Evolutionary conservation across 2,113 vertebrate genomes (phyloP), one percentile per base, ranked within the genome.

Genomic region (Notarius quadriscutis): DNA sequence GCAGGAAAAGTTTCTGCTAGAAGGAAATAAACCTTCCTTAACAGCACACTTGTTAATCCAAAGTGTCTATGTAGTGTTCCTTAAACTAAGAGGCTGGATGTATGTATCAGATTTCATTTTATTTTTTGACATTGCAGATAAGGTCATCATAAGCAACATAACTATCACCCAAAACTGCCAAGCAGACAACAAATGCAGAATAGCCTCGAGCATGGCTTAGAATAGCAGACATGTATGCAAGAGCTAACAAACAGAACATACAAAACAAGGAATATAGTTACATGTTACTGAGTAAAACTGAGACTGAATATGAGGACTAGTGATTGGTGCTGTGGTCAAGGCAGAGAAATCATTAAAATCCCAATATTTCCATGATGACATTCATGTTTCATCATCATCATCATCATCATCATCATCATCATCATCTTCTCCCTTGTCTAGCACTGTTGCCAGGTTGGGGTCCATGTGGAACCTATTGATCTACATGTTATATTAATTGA

Each of bases 1-100:
- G 8, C 22, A 20, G 41, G 34, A 82, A 81, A 81, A 87, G 53
- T 74, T 71, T 86, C 75, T 58, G 10, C 75, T 55, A 80, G 15
- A 58, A 41, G 15, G n/a, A 78, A 79, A 79, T 79, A 57, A 80
- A 20, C 15, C 53, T 60, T 77, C 41, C 34, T 51, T 14, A 50
- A 77, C 48, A 77, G 5, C 1, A 51, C 7, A 74, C 8, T 20
- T 22, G 18, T 72, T 51, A 25, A 75, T 72, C 17, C 30, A 20
- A 17, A 69, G 5, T 69, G 27, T 30, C 8, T 25, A 25, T 65
- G 62, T 25, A 65, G 62, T 25, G 22, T 9, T n/a, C 25, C 22
- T 65, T 14, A 27, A 27, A 20, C 63, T 7, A 20, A 22, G 22
- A 25, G 60, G 60, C n/a, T 67, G 25, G 9, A n/a, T 65, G 25